These are phyloP conservation scores for Tachypleus tridentatus DNA, from an alignment of 1,140 invertebrate species.

Conservation along the genomic window DNA sequence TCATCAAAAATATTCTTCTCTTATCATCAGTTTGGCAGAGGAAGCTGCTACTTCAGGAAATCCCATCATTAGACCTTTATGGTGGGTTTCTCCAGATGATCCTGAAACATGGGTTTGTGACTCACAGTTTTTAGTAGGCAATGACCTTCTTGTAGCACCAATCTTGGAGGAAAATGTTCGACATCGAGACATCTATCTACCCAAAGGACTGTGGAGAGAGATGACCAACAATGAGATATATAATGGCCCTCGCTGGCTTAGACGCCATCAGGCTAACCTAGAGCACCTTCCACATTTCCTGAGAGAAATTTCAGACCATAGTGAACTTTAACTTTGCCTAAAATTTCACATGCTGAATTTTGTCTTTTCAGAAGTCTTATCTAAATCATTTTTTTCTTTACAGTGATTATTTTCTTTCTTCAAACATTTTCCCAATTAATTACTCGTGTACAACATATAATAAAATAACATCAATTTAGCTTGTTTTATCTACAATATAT, in stretches of 20 bases:
- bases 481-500: no score
- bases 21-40: slow-evolving; percentile 38
- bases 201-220: slow-evolving; percentile 51
- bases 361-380: no score
- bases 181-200: slow-evolving; percentile 60
- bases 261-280: slow-evolving; percentile 51
- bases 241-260: slow-evolving; percentile 49
- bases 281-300: slow-evolving; percentile 50
- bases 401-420: no score
- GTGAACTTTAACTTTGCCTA: no score
- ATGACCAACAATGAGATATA: slow-evolving; percentile 35
- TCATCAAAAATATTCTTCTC: slow-evolving; percentile 50
- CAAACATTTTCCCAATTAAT: no score
- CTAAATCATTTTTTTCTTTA: no score
- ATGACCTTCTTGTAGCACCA: slow-evolving; percentile 72
- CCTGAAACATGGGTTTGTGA: slow-evolving; percentile 27
- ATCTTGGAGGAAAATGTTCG: slow-evolving; percentile 52
- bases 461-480: no score
- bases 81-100: slow-evolving; percentile 36
- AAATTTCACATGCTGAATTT: no score
- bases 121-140: slow-evolving; percentile 60
- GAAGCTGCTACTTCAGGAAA: slow-evolving; percentile 28
- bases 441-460: no score
- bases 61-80: slow-evolving; percentile 33
- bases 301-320: background rate